phyloP scores from a whole-genome alignment of 2,113 vertebrate species.

The Dasyurus viverrinus region DNA sequence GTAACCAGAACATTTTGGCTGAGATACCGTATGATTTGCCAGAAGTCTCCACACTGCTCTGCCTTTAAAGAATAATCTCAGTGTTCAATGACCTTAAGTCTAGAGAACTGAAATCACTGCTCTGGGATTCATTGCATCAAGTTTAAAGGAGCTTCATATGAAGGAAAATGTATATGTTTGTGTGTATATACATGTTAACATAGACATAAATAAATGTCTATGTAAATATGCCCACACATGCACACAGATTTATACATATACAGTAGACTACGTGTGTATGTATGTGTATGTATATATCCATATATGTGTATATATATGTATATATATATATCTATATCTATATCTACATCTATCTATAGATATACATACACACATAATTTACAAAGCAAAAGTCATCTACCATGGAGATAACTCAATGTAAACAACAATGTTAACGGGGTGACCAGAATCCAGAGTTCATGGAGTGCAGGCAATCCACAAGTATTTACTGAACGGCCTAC shows the following conservation, averaged over 20 bases:
- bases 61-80: not conserved
- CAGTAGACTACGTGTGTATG: not conserved
- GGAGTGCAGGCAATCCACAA: not conserved
- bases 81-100: not conserved
- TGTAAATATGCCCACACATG: not conserved
- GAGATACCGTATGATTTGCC: not conserved
- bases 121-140: not conserved
- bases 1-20: not conserved
- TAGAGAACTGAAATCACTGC: not conserved
- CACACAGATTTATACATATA: not conserved
- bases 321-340: too few relatives aligned
- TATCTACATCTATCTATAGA: not conserved
- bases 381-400: not conserved
- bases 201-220: too few relatives aligned
- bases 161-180: not conserved
- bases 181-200: not conserved
- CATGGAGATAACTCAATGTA: not conserved
- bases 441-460: not conserved
- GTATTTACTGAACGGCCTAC: not conserved
- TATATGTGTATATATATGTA: not conserved
- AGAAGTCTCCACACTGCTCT: not conserved
- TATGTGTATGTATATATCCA: too few relatives aligned
- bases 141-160: not conserved
- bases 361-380: not conserved
- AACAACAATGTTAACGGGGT: not conserved